Percentiles rank a stretch among this genome's conserved stretches.
Conservation (phyloP, 2,113 vertebrate genomes). For the Rhegmatorhina hoffmannsi region DNA sequence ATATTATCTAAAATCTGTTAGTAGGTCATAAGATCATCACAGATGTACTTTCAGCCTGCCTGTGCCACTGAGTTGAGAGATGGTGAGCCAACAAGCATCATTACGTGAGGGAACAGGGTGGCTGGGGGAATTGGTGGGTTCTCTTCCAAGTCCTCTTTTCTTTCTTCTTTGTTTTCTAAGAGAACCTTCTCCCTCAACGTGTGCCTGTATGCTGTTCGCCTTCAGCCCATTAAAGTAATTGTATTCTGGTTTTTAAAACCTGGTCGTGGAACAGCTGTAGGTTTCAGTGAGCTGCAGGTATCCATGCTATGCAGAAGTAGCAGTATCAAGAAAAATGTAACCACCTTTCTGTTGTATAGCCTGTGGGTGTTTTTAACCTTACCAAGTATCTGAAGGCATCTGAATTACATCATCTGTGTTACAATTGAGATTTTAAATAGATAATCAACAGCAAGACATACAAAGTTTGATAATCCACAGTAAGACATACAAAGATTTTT, state of each 20-base stretch:
- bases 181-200: neutral
- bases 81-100: neutral
- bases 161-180: neutral
- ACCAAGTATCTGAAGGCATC: neutral
- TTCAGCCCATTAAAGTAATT: neutral
- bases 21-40: neutral
- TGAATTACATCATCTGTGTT: neutral
- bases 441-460: neutral
- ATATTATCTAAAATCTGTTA: neutral
- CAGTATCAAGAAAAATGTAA: neutral
- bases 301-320: neutral
- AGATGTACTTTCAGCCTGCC: neutral
- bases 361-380: neutral
- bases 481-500: neutral
- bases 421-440: neutral
- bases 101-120: neutral
- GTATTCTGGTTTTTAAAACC: neutral
- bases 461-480: neutral
- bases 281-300: neutral
- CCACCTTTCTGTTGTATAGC: neutral
- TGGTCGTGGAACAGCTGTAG: neutral
- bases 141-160: neutral
- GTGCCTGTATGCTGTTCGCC: neutral
- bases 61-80: neutral
- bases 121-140: neutral